These are phyloP conservation scores for Polyommatus icarus DNA, from an alignment of 2,888 invertebrate species.

Conservation along the genomic window DNA sequence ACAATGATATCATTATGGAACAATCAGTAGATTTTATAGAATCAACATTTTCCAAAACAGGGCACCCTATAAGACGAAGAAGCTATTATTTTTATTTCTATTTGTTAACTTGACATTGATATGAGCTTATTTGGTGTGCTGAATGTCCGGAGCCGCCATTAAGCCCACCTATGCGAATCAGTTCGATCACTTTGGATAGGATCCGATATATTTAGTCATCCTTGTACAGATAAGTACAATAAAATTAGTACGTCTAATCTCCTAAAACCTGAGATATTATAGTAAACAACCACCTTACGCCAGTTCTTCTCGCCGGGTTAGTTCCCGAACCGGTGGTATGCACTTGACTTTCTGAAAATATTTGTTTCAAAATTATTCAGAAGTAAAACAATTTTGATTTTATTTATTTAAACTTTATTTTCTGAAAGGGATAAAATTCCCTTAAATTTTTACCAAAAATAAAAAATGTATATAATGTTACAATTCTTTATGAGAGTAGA, in stretches of 20 bases:
- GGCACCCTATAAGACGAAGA: constrained; percentile 62
- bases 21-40: constrained; percentile 68
- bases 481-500: no score
- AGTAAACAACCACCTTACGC: no score
- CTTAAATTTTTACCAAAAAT: no score
- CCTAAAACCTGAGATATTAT: constrained; percentile 2
- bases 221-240: constrained; percentile 13
- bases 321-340: no score
- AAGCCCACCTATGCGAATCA: constrained; percentile 53
- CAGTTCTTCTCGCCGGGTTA: no score
- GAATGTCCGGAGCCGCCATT: constrained; percentile 59
- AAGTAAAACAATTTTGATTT: no score
- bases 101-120: constrained; percentile 64
- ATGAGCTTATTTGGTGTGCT: constrained; percentile 60
- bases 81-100: constrained; percentile 59
- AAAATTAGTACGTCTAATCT: background rate
- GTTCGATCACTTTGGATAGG: constrained; percentile 45
- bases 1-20: constrained; percentile 58
- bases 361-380: no score
- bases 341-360: no score
- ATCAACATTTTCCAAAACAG: constrained; percentile 60
- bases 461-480: no score
- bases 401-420: no score
- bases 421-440: no score
- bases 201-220: constrained; percentile 12